Evolutionary conservation across 2,888 invertebrate species (phyloP).

Genomic region (Archaeoteleia sp.): DNA sequence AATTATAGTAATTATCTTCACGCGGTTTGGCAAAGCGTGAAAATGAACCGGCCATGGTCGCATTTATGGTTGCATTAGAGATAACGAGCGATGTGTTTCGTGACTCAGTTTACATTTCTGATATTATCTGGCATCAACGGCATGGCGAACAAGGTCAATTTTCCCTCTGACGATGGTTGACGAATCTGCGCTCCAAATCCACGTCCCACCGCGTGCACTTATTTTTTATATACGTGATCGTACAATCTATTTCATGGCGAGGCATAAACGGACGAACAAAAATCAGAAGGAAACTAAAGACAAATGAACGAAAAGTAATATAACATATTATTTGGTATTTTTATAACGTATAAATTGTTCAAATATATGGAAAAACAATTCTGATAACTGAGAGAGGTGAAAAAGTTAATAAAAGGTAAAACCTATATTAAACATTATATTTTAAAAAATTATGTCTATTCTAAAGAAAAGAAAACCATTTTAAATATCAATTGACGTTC

Average conservation of each 20-base stretch:
- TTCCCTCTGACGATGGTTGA: slow-evolving; percentile 11
- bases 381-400: too few relatives aligned
- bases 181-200: slow-evolving; percentile 24
- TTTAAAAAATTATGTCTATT: too few relatives aligned
- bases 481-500: too few relatives aligned
- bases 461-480: too few relatives aligned
- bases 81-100: slow-evolving; percentile 12
- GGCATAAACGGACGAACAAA: slow-evolving; percentile 19
- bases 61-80: slow-evolving; percentile 2
- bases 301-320: slow-evolving; percentile 6
- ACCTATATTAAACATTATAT: too few relatives aligned
- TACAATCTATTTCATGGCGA: slow-evolving; percentile 26
- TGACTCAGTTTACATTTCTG: slow-evolving; percentile 17
- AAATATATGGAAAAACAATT: too few relatives aligned
- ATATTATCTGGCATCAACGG: slow-evolving; percentile 6
- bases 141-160: slow-evolving; percentile 15
- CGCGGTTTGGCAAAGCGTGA: slow-evolving; percentile 11
- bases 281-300: background rate
- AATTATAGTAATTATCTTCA: slow-evolving; percentile 2
- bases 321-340: slow-evolving; percentile 21
- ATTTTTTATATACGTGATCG: slow-evolving; percentile 10
- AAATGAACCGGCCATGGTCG: slow-evolving; percentile 6
- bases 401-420: too few relatives aligned
- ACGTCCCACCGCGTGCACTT: slow-evolving; percentile 7
- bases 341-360: too few relatives aligned